Base-by-base conservation (phyloP, 2,797 vertebrate genomes). In the Galaxias olidus region DNA sequence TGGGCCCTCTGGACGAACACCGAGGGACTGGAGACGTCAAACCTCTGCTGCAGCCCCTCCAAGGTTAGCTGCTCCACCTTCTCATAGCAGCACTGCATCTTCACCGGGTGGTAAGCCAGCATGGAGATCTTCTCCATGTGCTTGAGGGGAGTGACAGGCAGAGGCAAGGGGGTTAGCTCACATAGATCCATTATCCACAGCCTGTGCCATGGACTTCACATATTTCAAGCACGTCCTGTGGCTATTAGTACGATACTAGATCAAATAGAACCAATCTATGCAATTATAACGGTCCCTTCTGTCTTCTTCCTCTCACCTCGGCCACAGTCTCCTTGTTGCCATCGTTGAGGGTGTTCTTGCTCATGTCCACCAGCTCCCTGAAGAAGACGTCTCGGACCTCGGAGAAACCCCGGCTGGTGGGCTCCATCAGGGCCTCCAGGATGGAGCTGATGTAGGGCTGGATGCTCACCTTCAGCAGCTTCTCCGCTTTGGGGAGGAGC, bases 51-150 rank as follows among this genome's bases (percentile, higher is more conserved):
- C 9, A 98, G 94, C 0, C 96, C 96, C 1, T 98, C 96, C n/a
- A 98, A 79, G 65, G 93, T 93, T 75, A 98, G 90, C 9, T 91
- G 91, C 51, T 98, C 95, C 89, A 98, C 93, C 86, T 93, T 96
- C 79, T 96, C 94, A 0, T 98, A 98, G 88, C 97, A 96, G 9
- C 90, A 92, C 83, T 97, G 92, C 97, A 98, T 98, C 90, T 98
- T 98, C 46, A 98, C 92, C 0, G 97, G 96, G 79, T 98, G 96
- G 83, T 93, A 98, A 0, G 96, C 96, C 90, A 98, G 82, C 88
- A 95, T 94, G 52, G 94, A 95, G 70, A 98, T 91, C 85, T 95
- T 96, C 81, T 96, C 94, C 96, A 98, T 98, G 83, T 90, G 87
- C 90, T 92, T 43, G 9, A 43, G 10, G 47, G 11, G 8, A 60